Evolutionary conservation across 2,113 vertebrate species (phyloP), one percentile per base, ranked within the genome.

Genomic region (Pluvialis apricaria): DNA sequence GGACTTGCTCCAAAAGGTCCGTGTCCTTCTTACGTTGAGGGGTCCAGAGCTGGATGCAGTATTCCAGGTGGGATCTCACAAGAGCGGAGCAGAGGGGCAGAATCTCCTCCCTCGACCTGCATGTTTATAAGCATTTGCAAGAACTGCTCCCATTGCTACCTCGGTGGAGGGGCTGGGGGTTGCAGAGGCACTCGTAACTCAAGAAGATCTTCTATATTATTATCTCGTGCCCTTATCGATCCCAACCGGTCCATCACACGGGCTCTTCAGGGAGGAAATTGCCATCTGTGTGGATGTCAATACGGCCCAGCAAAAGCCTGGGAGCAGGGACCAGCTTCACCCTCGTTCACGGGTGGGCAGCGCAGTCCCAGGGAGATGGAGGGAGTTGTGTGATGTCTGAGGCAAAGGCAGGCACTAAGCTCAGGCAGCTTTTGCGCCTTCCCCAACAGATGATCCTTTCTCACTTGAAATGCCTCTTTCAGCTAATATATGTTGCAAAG

Each of bases 401-500:
- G 8, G 32, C 49, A 58, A 24, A 82, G 19, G 21, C 57, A 29
- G 15, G 19, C 40, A 25, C 15, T 9, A 42, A 94, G 36, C 76
- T 91, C 1, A 0, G n/a, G 4, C 4, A 0, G 64, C 19, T 58
- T 42, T 9, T 11, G 8, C 0, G 1, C 51, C 61, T 62, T 78
- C 51, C 55, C 14, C 28, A 16, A 5, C n/a, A 47, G 45, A 62
- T 29, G 76, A 49, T 55, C 66, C 78, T 47, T 57, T 5, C 60
- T 78, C 73, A 14, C 58, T 86, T 22, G 55, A 36, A 90, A 61
- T 18, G 64, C n/a, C 55, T 82, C 62, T 92, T 71, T 28, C 81
- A 55, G 58, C 29, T 80, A 92, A 95, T 62, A 21, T 4, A 49
- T 20, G 62, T 82, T 52, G 31, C 25, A 10, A 82, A 64, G 24